Conservation (phyloP, 2,113 vertebrate species). For the Vireo altiloquus region DNA sequence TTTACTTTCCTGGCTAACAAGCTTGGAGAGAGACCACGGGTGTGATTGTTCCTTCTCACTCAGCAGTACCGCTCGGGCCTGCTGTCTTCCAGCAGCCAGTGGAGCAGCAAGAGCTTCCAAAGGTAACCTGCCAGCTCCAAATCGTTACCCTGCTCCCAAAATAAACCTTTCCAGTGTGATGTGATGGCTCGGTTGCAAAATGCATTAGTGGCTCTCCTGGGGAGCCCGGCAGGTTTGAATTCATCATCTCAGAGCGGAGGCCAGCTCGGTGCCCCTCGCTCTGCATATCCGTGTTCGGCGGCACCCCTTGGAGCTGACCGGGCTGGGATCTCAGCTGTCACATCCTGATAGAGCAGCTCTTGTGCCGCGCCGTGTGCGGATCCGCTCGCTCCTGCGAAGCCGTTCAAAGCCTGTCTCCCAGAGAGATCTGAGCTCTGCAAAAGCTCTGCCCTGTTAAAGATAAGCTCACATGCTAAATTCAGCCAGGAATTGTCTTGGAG, state of each 20-base stretch:
- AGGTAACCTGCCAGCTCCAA: neutral
- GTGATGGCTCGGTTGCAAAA: neutral
- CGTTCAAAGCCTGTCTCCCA: neutral
- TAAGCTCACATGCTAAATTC: neutral
- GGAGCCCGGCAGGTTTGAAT: neutral
- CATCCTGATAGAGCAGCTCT: neutral
- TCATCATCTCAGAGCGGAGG: neutral
- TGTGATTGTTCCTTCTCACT: neutral
- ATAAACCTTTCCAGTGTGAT: neutral
- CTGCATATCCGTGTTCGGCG: fast-evolving
- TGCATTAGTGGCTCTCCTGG: neutral
- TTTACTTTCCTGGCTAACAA: neutral
- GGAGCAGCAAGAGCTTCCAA: neutral
- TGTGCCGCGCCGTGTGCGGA: fast-evolving
- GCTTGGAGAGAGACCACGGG: neutral
- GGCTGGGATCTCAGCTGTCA: neutral
- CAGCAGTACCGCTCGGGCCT: neutral
- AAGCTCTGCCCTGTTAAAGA: neutral
- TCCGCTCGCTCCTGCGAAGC: fast-evolving
- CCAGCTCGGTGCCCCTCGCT: fast-evolving
- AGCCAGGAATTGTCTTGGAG: neutral
- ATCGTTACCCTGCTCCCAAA: neutral
- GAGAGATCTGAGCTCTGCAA: neutral
- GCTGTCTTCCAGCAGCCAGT: neutral
- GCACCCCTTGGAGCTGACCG: neutral